Evolutionary conservation across 2,888 invertebrate genomes (phyloP), one percentile per base, ranked within the genome.

Genomic region (Prenolepis imparis): DNA sequence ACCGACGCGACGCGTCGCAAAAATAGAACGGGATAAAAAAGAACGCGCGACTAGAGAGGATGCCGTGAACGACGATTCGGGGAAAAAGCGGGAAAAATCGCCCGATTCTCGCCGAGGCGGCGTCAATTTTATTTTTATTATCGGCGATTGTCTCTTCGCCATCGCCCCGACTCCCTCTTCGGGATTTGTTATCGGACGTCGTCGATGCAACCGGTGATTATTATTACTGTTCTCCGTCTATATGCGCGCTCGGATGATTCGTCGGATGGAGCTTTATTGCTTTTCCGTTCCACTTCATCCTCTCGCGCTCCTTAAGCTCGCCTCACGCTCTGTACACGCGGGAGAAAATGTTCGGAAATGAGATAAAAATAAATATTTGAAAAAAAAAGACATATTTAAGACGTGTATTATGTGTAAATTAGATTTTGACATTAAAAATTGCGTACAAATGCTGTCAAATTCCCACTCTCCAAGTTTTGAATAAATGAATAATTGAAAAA

Each of bases 101-200:
- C 48, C 21, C 80, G 66, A 44, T 66, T 82, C 78, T 68, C 68
- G 83, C 28, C 68, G 73, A 41, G 59, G 24, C 74, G 36, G 39
- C 73, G 32, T 72, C 86, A 74, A 83, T 86, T 84, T 84, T 88
- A 89, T 86, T 88, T 89, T 89, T 85, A 85, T 88, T 85, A 83
- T 81, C 77, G 68, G 39, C 84, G 82, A 84, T 83, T 88, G 84
- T 67, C 21, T 59, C 48, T 59, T 21, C 18, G 72, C 52, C 67
- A n/a, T 28, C 28, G 28, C 28, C 66, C 28, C 66, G 21, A 52
- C 52, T 52, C 52, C 59, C 72, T 84, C 64, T 61, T 66, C 72
- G 82, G 66, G 72, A 81, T 85, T 85, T 87, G 80, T 88, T 84
- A 80, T 68, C 57, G 85, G 66, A 64, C 70, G 41, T 66, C 57